Evolutionary conservation across 1,140 invertebrate species (phyloP), one percentile per base, ranked within the genome.

Genomic region (Papilio xuthus): DNA sequence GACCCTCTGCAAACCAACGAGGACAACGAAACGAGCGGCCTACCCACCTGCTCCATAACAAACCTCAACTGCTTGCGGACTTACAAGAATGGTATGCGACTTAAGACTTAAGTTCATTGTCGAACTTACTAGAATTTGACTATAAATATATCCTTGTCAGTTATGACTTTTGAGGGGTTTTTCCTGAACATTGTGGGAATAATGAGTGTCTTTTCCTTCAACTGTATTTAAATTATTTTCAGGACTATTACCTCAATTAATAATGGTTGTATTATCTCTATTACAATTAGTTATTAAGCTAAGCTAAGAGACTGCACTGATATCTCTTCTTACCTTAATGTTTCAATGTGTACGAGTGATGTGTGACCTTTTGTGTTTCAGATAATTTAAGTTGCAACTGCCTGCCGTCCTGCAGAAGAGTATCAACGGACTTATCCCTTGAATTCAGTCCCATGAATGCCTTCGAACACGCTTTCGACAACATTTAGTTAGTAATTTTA

Each of bases 401-500:
- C 56, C 67, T 91, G 37, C 88, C 87, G 0, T 73, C 86, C 0
- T 92, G 91, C 28, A 86, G 85, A 28, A 89, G 86, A 77, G 75
- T 91, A 0, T 84, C 80, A 1, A 82, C 89, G 0, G 79, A 80
- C 32, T 77, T 85, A 67, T 80, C 84, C 6, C 20, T 89, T 18
- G 88, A 89, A 70, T 80, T 85, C 4, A 86, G 79, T 69, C 77
- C 72, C 10, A 85, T 90, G 81, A 84, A 82, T 32, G 78, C 80
- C 2, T 70, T 86, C 0, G 56, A 85, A 0, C 23, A 86, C 18
- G 83, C 84, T 4, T 72, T 81, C 42, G 86, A 92, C 63, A 80
- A 84, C 15, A 75, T 92, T 44, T 89, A 87, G 90, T 90, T 85
- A 92, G 90, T 89, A 50, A 32, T 32, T 15, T 76, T 77, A 23